These are phyloP conservation scores for Pseudomyrmex sp. DNA, from an alignment of 1,140 invertebrate species.

Conservation along the genomic window DNA sequence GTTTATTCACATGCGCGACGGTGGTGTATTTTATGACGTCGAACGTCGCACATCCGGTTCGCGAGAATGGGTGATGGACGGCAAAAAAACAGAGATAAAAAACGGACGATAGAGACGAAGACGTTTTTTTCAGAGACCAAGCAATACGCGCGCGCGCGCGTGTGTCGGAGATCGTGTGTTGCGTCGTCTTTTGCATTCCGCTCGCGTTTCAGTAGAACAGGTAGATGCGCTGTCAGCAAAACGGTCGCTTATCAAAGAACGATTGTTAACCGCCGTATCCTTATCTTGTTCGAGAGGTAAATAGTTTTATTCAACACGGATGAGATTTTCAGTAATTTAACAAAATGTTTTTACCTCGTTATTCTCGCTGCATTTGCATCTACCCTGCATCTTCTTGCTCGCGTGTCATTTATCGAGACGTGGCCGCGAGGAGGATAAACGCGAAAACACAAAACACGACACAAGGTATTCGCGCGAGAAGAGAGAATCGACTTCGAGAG, in stretches of 20 bases:
- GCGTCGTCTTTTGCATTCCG: neutral
- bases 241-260: neutral
- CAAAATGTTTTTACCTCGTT: constrained; percentile 19
- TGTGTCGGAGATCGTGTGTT: neutral
- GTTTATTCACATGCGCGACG: constrained; percentile 20
- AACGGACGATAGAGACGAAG: neutral
- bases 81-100: constrained; percentile 6
- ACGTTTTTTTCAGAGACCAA: neutral
- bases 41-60: neutral
- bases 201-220: neutral
- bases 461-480: neutral
- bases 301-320: neutral
- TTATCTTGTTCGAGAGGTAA: neutral
- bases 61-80: constrained; percentile 11
- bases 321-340: constrained; percentile 18
- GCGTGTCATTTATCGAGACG: constrained; percentile 31
- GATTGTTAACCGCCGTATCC: neutral
- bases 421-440: constrained; percentile 18
- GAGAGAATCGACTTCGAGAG: constrained; percentile 11
- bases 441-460: constrained; percentile 12
- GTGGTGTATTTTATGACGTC: constrained; percentile 29
- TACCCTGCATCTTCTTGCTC: constrained; percentile 3
- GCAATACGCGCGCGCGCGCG: neutral
- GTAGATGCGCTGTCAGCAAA: neutral
- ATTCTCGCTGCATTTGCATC: constrained; percentile 9